These are phyloP conservation scores for Ips nitidus DNA, from an alignment of 1,140 invertebrate species.

Conservation along the genomic window DNA sequence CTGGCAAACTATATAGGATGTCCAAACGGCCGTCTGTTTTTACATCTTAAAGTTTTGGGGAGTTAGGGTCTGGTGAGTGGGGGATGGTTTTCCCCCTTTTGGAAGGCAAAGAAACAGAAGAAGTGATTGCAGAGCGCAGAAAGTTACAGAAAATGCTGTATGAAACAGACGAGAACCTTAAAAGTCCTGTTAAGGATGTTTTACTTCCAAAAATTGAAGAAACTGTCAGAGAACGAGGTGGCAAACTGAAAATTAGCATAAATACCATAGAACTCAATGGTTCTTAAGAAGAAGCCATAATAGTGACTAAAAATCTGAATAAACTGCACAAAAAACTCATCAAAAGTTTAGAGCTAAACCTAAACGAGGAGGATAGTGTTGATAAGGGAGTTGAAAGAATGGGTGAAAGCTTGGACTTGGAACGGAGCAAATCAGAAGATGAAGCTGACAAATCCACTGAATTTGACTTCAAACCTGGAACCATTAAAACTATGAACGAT, in stretches of 20 bases:
- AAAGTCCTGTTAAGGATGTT: constrained; percentile 68
- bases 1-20: too few species aligned
- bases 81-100: too few species aligned
- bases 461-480: constrained; percentile 63
- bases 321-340: constrained; percentile 68
- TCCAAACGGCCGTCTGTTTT: too few species aligned
- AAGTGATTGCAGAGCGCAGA: constrained; percentile 66
- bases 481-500: constrained; percentile 53
- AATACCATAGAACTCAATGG: constrained; percentile 50
- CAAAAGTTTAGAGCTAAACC: constrained; percentile 62
- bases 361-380: constrained; percentile 40
- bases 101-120: constrained; percentile 59
- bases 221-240: constrained; percentile 52
- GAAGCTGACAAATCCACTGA: constrained; percentile 39
- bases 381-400: constrained; percentile 45
- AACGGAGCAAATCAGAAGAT: constrained; percentile 41
- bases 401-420: constrained; percentile 51
- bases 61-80: too few species aligned
- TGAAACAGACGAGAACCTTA: constrained; percentile 70
- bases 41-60: too few species aligned
- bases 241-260: constrained; percentile 52
- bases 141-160: constrained; percentile 71
- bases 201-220: constrained; percentile 68
- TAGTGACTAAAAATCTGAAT: constrained; percentile 69
- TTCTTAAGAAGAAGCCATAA: constrained; percentile 52